A percentile compares a stretch with the other conserved stretches of the same genome.
phyloP scores from a whole-genome alignment of 2,113 vertebrate genomes.

The Neodontobutis hainanensis region DNA sequence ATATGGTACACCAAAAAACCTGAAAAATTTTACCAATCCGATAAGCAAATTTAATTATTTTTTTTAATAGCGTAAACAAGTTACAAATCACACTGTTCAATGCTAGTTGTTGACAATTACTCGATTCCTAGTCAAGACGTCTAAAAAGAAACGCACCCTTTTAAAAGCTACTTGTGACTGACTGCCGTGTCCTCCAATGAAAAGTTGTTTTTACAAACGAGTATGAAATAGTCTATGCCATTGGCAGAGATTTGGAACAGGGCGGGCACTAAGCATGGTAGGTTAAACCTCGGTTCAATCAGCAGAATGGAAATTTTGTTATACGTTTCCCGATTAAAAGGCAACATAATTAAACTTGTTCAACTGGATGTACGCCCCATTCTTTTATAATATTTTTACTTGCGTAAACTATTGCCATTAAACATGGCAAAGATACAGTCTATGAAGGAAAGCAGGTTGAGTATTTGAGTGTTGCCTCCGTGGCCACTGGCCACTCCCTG shows the following conservation, averaged over 20 bases:
- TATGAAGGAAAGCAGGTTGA: conserved; percentile 33
- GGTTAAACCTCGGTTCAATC: conserved; percentile 70
- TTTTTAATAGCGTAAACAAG: too few relatives aligned
- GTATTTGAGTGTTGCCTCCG: conserved; percentile 70
- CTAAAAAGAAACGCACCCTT: conserved; percentile 43
- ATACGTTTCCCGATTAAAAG: conserved; percentile 65
- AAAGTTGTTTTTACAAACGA: conserved; percentile 11
- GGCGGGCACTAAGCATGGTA: conserved; percentile 53
- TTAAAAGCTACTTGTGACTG: conserved; percentile 29
- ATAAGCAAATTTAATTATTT: too few relatives aligned
- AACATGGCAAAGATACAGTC: neutral
- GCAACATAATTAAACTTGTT: conserved; percentile 45
- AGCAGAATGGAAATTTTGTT: conserved; percentile 65
- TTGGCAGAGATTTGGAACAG: conserved; percentile 33
- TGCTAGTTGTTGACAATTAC: too few relatives aligned
- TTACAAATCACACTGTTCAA: too few relatives aligned
- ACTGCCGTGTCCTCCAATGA: conserved; percentile 60
- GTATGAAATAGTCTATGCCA: conserved; percentile 38
- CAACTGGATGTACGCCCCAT: neutral
- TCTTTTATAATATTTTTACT: neutral
- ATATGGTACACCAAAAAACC: too few relatives aligned
- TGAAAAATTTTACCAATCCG: too few relatives aligned
- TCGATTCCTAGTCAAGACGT: rapidly evolving
- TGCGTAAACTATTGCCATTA: neutral
- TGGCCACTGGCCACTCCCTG: conserved; percentile 74